phyloP scores from a whole-genome alignment of 2,888 invertebrate genomes.

The Caenorhabditis parvicauda region DNA sequence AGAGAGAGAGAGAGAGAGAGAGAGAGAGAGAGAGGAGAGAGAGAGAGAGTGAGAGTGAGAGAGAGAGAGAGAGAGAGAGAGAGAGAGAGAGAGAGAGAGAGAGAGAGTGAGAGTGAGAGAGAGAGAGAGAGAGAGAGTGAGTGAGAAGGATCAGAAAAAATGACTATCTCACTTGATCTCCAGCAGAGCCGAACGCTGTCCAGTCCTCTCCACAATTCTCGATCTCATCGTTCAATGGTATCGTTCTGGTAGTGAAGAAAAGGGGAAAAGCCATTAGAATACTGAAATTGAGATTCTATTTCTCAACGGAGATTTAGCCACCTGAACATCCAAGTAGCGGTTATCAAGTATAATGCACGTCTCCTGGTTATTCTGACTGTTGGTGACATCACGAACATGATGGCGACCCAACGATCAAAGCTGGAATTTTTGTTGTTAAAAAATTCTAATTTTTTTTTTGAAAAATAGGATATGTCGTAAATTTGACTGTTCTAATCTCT shows the following conservation, averaged over 20 bases:
- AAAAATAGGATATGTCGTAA: background rate
- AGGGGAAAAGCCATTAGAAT: conserved; percentile 56
- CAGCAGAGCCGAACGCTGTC: conserved; percentile 31
- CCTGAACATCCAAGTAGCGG: conserved; percentile 54
- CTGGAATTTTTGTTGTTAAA: conserved; percentile 20
- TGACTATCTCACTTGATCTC: conserved; percentile 13
- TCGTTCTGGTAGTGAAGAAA: conserved; percentile 42
- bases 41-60: too few relatives aligned
- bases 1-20: too few relatives aligned
- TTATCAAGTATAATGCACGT: conserved; percentile 50
- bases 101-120: too few relatives aligned
- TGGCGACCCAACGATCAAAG: conserved; percentile 61
- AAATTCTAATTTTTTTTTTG: conserved; percentile 1
- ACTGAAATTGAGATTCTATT: conserved; percentile 15
- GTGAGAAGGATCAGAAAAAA: background rate
- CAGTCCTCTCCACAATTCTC: conserved; percentile 53
- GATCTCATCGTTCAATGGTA: conserved; percentile 8
- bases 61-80: too few relatives aligned
- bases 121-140: too few relatives aligned
- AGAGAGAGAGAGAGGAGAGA: too few relatives aligned
- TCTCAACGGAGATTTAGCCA: background rate
- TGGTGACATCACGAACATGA: conserved; percentile 59
- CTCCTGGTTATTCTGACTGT: conserved; percentile 46
- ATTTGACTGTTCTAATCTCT: too few relatives aligned
- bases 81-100: too few relatives aligned